Percentiles rank a stretch among this genome's conserved stretches.
These are phyloP conservation scores for Hartigia nigra DNA, from an alignment of 2,888 invertebrate genomes.

Conservation along the genomic window DNA sequence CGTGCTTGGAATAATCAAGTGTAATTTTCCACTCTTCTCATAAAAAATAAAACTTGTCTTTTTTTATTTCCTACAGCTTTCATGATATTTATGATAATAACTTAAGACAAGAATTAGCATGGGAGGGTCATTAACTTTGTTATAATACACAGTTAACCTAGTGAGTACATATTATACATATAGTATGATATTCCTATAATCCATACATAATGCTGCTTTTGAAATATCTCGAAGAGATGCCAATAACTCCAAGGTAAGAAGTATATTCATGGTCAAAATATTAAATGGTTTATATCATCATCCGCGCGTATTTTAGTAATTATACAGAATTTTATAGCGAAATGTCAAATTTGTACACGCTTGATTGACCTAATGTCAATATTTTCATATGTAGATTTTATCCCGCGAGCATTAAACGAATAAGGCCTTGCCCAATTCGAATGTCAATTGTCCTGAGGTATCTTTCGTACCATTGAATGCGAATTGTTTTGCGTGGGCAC, in stretches of 20 bases:
- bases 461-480: not conserved
- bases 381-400: not conserved
- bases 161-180: not conserved
- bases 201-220: not conserved
- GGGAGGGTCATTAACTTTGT: not conserved
- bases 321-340: not conserved
- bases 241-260: not conserved
- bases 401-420: not conserved
- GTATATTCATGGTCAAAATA: not conserved
- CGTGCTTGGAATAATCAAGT: not conserved
- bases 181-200: not conserved
- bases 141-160: not conserved
- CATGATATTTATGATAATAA: not conserved
- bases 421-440: not conserved
- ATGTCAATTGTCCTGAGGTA: not conserved
- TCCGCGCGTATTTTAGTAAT: not conserved
- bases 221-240: not conserved
- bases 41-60: not conserved
- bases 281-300: not conserved
- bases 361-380: not conserved
- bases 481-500: not conserved
- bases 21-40: slow-evolving; percentile 4
- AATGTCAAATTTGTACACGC: not conserved
- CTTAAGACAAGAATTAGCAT: not conserved
- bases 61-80: not conserved